Conservation (phyloP, 30 jellyfish, hydroid and myxozoan species). For the Hydractinia symbiolongicarpus region DNA sequence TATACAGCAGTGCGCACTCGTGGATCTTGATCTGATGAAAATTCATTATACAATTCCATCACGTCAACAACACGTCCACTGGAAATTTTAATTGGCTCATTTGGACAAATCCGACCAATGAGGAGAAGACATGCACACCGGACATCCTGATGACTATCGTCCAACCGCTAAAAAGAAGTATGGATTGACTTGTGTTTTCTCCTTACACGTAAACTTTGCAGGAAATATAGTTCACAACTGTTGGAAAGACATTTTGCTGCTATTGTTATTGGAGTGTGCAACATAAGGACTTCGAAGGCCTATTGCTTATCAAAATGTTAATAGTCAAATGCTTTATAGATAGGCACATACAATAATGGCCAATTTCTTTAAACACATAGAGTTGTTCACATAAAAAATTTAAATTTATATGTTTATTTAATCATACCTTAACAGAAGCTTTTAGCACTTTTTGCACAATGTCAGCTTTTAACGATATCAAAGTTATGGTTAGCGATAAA, state of each 20-base stretch:
- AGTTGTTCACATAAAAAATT: too few relatives aligned
- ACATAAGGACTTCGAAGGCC: too few relatives aligned
- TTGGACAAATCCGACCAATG: slow-evolving; percentile 58
- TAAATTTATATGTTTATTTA: too few relatives aligned
- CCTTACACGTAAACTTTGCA: too few relatives aligned
- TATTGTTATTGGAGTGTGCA: too few relatives aligned
- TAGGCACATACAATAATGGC: too few relatives aligned
- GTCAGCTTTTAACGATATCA: slow-evolving; percentile 40
- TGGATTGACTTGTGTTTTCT: background rate
- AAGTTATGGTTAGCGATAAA: slow-evolving; percentile 1
- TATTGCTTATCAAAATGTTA: too few relatives aligned
- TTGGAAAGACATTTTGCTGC: too few relatives aligned
- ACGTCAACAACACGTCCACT: slow-evolving; percentile 57
- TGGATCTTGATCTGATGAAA: slow-evolving; percentile 88
- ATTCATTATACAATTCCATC: slow-evolving; percentile 70
- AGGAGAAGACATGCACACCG: slow-evolving; percentile 55
- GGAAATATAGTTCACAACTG: too few relatives aligned
- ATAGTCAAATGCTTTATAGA: too few relatives aligned
- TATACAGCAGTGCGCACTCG: slow-evolving; percentile 74
- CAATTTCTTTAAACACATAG: too few relatives aligned
- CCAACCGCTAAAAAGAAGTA: slow-evolving; percentile 40
- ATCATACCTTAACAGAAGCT: slow-evolving; percentile 55
- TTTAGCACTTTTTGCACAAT: slow-evolving; percentile 61
- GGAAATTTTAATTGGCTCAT: slow-evolving; percentile 54
- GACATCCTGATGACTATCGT: slow-evolving; percentile 77